Base-by-base conservation (phyloP, 2,113 vertebrate genomes). In the Tretioscincus oriximinensis region DNA sequence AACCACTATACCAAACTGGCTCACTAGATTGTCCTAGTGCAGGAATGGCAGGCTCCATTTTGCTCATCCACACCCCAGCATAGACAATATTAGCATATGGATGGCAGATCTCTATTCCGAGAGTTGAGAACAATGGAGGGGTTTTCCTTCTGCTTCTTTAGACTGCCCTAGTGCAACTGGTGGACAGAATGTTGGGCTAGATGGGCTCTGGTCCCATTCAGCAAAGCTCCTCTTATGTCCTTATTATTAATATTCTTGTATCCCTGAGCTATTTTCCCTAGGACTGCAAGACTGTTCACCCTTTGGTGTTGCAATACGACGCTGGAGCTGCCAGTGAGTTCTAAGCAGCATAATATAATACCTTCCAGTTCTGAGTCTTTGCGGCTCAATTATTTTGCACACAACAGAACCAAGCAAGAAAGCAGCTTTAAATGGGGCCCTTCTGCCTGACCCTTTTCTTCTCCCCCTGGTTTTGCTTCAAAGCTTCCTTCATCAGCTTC, bases 341-440 rank as follows among this genome's bases (percentile, higher is more conserved):
- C 79, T 84, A 54, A 54, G 5, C 29, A 24, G 24, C 28, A 73
- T 80, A 82, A n/a, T n/a, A n/a, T n/a, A n/a, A 86, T 72, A 51
- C 22, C 41, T 10, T 21, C 29, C 72, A 72, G 29, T 26, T 24
- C 1, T 63, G 60, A 76, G 71, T 81, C 81, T 82, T 84, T 61
- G 73, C 77, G 84, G 75, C 45, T 82, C 60, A 78, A 67, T 88
- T 87, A 84, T 31, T n/a, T 20, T 26, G 26, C 70, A 54, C 73
- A 76, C 29, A 74, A 70, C 72, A 69, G 65, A 87, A 80, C 67
- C 77, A n/a, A 72, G 54, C 21, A 51, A 72, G 67, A 63, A 2
- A 31, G n/a, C 49, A 79, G 65, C 31, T 73, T 49, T 28, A 73
- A 45, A 84, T n/a, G 22, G 31, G n/a, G n/a, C n/a, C n/a, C n/a